Evolutionary conservation across 2,888 invertebrate species (phyloP), one percentile per base, ranked within the genome.

Genomic region (Arrhopalites spinosus): DNA sequence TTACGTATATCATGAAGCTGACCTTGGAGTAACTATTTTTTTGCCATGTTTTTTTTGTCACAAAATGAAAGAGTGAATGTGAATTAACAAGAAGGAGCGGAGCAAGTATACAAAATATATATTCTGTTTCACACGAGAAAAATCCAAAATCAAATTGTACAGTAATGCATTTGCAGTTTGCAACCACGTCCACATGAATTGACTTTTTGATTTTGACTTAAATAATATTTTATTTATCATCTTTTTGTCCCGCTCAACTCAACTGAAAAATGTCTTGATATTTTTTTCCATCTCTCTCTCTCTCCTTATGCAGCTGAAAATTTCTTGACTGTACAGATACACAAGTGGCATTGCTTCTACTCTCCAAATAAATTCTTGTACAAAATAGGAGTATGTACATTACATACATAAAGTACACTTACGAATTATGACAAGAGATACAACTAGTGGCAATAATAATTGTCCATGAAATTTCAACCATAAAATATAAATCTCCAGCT

Each of bases 1-100:
- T 59, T 59, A 27, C 59, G 25, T 59, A 59, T 59, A 64, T 61
- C 43, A 43, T 72, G 61, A 17, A 43, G 61, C 71, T 72, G 71
- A 63, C 71, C 71, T 72, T 72, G 71, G 45, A 72, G 63, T 59
- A n/a, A 61, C 61, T 72, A 43, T 72, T 72, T 72, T 61, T 72
- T 72, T 61, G 25, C 59, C 36, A 36, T 11, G 36, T 15, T 25
- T 45, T 72, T 53, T 53, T 68, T 50, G 15, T 50, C 53, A 8
- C 13, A 23, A 61, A 61, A 25, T 61, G 59, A 61, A 61, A 11
- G 25, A 61, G 59, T 36, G 36, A 36, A 36, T 36, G 3, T 3
- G 53, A 15, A 17, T 8, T 53, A 15, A 20, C 8, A 53, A 53
- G 53, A 17, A 20, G 53, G 53, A 53, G 20, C 17, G 20, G 20